These are phyloP conservation scores for Zootermopsis nevadensis DNA, from an alignment of 2,888 invertebrate species.

Conservation along the genomic window DNA sequence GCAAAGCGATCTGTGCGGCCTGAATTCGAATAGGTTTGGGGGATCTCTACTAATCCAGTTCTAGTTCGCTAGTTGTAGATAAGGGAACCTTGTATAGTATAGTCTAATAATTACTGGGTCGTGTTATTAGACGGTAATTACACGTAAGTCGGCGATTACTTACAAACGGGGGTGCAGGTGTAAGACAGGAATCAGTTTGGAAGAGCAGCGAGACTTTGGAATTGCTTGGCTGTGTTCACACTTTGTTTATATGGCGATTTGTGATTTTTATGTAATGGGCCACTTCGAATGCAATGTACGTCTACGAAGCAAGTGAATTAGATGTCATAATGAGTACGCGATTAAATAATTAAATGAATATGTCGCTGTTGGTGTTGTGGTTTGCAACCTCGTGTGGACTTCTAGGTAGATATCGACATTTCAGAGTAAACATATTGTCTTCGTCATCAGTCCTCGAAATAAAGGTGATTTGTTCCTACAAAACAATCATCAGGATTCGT, in stretches of 20 bases:
- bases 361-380: too few species aligned
- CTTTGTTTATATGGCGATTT: slow-evolving; percentile 19
- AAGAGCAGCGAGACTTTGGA: not conserved
- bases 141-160: slow-evolving; percentile 11
- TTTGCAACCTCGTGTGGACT: too few species aligned
- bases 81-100: slow-evolving; percentile 1
- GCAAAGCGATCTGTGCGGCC: not conserved
- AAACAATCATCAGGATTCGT: too few species aligned
- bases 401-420: too few species aligned
- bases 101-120: slow-evolving; percentile 28
- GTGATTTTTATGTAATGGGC: not conserved
- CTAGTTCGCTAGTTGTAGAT: slow-evolving; percentile 16
- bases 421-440: too few species aligned
- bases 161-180: not conserved
- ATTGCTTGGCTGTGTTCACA: not conserved
- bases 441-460: too few species aligned
- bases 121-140: slow-evolving; percentile 34
- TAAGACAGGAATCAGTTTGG: not conserved
- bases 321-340: too few species aligned
- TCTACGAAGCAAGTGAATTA: too few species aligned
- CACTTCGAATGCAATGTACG: too few species aligned
- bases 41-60: not conserved
- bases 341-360: too few species aligned
- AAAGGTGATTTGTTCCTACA: too few species aligned
- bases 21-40: slow-evolving; percentile 24